phyloP scores from a whole-genome alignment of 2,113 vertebrate species.

The Salvator merianae region DNA sequence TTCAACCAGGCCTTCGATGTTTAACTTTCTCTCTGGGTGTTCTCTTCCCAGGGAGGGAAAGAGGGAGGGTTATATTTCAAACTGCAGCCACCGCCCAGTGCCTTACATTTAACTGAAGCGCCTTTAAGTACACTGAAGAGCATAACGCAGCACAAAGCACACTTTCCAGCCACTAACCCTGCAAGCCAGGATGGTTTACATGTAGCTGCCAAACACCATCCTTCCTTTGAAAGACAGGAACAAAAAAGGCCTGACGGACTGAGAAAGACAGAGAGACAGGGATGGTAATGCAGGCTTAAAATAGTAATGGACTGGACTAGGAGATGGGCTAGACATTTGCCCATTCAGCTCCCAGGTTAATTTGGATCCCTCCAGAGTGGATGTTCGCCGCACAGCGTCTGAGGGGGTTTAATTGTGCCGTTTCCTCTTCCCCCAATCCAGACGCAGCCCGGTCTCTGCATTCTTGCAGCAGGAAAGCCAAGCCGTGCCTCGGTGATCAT shows the following conservation, averaged over 20 bases:
- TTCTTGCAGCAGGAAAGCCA: slow-evolving; percentile 8
- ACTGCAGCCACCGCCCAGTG: background rate
- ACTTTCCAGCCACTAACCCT: too few relatives aligned
- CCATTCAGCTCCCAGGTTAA: background rate
- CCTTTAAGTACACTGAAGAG: background rate
- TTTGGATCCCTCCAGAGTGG: fast-evolving
- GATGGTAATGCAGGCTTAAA: too few relatives aligned
- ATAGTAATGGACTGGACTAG: background rate
- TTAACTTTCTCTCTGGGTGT: too few relatives aligned
- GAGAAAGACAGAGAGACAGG: background rate
- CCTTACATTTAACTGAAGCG: background rate
- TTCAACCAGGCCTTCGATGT: too few relatives aligned
- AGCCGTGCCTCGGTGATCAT: background rate
- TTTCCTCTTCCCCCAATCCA: background rate
- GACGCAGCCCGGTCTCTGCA: background rate
- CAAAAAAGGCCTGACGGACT: background rate
- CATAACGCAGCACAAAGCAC: background rate
- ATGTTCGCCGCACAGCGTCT: background rate
- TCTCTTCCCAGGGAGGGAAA: too few relatives aligned
- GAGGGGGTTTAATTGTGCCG: background rate
- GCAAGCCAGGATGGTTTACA: too few relatives aligned
- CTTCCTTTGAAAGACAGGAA: background rate
- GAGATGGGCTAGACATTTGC: background rate
- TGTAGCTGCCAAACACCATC: too few relatives aligned
- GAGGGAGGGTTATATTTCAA: too few relatives aligned